Evolutionary conservation across 2,888 invertebrate genomes (phyloP), one percentile per base, ranked within the genome.

Genomic region (Ochropleura plecta): DNA sequence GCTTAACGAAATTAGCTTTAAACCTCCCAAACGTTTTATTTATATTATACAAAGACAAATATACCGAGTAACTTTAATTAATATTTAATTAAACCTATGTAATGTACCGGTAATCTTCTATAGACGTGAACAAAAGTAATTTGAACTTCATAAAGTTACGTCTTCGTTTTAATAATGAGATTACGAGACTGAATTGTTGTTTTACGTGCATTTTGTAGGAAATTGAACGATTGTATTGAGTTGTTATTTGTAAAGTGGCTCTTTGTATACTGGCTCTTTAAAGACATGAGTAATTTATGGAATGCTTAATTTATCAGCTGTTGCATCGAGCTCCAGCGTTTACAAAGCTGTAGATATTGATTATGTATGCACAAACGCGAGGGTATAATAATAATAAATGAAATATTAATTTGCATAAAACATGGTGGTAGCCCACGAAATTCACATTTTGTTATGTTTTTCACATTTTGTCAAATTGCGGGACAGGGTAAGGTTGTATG

Each of bases 41-140:
- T 78, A 64, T 16, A 64, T 72, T 51, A 70, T 75, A 69, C 55
- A 70, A 74, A 74, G 76, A 79, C 72, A 79, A 81, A 76, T 79
- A 76, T 71, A 70, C 69, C 57, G 51, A 42, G 65, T 63, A 70
- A 79, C 59, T 86, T 84, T 76, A 74, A 84, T 85, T 79, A 86
- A 86, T 78, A 74, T 69, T 83, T 79, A 77, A 83, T 76, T 73
- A 73, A 75, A 73, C 57, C 60, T 59, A 76, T 65, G 55, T 73
- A 69, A 81, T 53, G 14, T 71, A 55, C 57, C 69, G 62, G 81
- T 76, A 69, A 73, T 83, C 68, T 83, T 62, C 70, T 62, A 65
- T 59, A 70, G 51, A 73, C 57, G 63, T 49, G 55, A 57, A 68
- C 70, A 55, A 64, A 81, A 76, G 70, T 67, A 73, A 78, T 78